Evolutionary conservation across 1,140 invertebrate genomes (phyloP).

Genomic region (Dinothrombium tinctorium): DNA sequence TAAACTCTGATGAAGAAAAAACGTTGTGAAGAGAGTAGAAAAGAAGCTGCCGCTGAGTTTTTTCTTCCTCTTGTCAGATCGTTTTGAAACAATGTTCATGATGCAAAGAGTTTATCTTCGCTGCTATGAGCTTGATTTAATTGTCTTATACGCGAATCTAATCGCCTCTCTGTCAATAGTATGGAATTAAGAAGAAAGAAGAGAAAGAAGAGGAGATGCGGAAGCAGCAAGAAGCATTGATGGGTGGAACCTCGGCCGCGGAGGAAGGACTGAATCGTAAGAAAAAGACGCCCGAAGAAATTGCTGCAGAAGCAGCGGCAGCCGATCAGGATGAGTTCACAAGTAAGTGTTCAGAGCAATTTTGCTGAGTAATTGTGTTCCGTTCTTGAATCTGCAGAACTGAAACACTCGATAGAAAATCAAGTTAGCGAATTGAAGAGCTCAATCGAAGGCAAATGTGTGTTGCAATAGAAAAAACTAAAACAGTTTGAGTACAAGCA

Average conservation of each 20-base stretch:
- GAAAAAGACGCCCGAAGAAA: slow-evolving; percentile 89
- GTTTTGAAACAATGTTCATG: no score
- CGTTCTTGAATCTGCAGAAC: slow-evolving; percentile 35
- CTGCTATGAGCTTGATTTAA: not conserved
- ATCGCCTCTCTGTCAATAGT: slow-evolving; percentile 35
- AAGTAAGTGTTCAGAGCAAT: slow-evolving; percentile 38
- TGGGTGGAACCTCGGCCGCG: slow-evolving; percentile 30
- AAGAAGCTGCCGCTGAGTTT: not conserved
- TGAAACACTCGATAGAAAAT: slow-evolving; percentile 81
- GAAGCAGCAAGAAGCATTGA: slow-evolving; percentile 13
- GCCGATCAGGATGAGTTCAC: slow-evolving; percentile 89
- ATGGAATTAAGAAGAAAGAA: slow-evolving; percentile 93
- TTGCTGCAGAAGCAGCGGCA: slow-evolving; percentile 75
- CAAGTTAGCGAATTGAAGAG: slow-evolving; percentile 80
- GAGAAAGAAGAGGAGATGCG: slow-evolving; percentile 39
- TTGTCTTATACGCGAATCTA: not conserved
- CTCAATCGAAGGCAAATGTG: slow-evolving; percentile 68
- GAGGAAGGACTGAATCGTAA: slow-evolving; percentile 50
- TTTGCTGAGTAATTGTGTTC: slow-evolving; percentile 5
- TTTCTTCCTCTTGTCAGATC: no score
- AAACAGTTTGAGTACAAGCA: no score
- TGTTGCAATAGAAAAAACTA: slow-evolving; percentile 14
- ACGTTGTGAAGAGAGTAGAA: not conserved
- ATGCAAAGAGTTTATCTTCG: no score
- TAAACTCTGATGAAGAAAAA: not conserved